These are phyloP conservation scores for Lamellibrachia luymesi DNA, from an alignment of 1,140 invertebrate genomes.

Conservation along the genomic window DNA sequence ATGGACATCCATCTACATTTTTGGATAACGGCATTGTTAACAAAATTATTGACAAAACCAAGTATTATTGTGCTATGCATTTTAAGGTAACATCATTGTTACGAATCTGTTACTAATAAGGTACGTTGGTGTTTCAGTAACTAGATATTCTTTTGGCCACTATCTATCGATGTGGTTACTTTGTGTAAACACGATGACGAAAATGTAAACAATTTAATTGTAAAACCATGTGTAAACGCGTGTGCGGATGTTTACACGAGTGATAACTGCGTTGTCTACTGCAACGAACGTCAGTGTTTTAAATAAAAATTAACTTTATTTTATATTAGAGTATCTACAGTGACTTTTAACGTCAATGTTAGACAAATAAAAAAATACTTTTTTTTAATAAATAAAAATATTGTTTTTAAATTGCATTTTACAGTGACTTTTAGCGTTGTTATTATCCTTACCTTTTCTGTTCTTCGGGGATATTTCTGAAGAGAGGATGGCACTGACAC, in stretches of 20 bases:
- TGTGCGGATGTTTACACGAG: too few species aligned
- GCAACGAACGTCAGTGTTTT: too few species aligned
- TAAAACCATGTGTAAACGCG: not conserved
- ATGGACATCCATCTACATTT: not conserved
- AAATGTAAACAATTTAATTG: not conserved
- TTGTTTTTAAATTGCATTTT: not conserved
- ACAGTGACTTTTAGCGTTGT: not conserved
- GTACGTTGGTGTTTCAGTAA: not conserved
- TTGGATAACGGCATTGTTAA: not conserved
- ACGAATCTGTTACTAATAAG: not conserved
- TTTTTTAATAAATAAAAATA: too few species aligned
- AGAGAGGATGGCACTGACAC: slow-evolving; percentile 81
- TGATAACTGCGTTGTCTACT: too few species aligned
- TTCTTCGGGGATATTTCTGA: slow-evolving; percentile 17
- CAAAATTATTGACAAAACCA: not conserved
- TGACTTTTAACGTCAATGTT: too few species aligned
- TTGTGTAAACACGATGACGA: not conserved
- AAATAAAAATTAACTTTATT: too few species aligned
- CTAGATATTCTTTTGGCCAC: not conserved
- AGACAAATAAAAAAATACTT: too few species aligned
- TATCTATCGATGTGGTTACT: not conserved
- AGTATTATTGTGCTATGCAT: not conserved
- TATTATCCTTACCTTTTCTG: not conserved
- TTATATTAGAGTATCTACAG: too few species aligned
- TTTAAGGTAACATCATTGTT: not conserved